Evolutionary conservation across 2,888 invertebrate species (phyloP), one percentile per base, ranked within the genome.

Genomic region (Papilio demoleus): DNA sequence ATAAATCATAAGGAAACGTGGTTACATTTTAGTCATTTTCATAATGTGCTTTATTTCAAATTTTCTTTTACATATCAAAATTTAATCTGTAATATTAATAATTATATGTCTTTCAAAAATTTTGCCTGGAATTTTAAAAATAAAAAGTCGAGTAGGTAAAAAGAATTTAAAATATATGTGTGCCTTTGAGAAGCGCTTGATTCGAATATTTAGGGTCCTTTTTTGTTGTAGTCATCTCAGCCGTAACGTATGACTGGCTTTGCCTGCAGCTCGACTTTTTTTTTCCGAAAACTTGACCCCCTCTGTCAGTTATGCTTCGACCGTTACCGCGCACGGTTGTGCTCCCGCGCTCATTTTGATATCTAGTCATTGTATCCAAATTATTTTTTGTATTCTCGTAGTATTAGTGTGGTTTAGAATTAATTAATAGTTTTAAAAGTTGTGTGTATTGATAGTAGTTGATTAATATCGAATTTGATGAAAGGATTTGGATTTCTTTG

Each of bases 351-450:
- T 81, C 82, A 71, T 80, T 82, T 84, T 85, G 84, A 82, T 82
- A 85, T 92, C 92, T 92, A 92, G 92, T 92, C 92, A 92, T 88
- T 90, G 84, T 86, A 81, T 85, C 92, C 91, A 91, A 92, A 92
- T 84, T n/a, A n/a, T n/a, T 85, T 74, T 77, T 75, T 76, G 69
- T 75, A 71, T 62, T 70, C 50, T 72, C 72, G 77, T 77, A 83
- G 81, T 84, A 81, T 74, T 76, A 72, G 78, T 80, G 75, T 76
- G 74, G 75, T 14, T 17, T 64, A 68, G 73, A 74, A 79, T 75
- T 77, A 81, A 83, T 78, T 79, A 71, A 8, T 69, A 74, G 74
- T 74, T 77, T 76, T 78, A 80, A 80, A 78, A 77, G 73, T 76
- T 80, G 83, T 86, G 84, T 81, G 76, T 40, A 60, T 65, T 69